Base-by-base conservation (phyloP, 2,888 invertebrate species). In the Archaeoteleia sp. region DNA sequence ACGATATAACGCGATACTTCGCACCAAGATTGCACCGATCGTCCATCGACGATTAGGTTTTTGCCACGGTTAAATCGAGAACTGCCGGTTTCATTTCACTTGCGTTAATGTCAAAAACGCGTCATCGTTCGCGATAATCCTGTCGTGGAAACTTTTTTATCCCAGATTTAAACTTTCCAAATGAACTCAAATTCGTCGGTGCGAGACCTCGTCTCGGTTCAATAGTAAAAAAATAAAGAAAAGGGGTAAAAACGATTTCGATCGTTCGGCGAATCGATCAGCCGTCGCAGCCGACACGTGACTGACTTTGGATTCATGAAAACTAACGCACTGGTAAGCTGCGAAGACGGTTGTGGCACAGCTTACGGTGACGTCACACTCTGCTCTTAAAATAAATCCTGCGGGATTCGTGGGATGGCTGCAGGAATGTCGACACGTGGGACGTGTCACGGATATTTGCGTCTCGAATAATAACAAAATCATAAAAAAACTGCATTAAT, bases 341-440 rank as follows among this genome's bases (percentile, higher is more conserved):
- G 55, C 14, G 60, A 34, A 53, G 49, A 51, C 10, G 55, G 29
- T 48, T 14, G 66, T 34, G 15, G 53, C 61, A 25, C 67, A 42
- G 61, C 71, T 53, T 66, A 63, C 73, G 70, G 40, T 80, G 80
- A 80, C 82, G 81, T 83, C 82, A 80, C 70, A 70, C 68, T 67
- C 58, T 37, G 75, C 67, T 82, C 81, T 75, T 54, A 82, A 84
- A 84, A 84, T 84, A 84, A 80, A 82, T 80, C 77, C 75, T 74
- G 75, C 74, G 78, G 74, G 76, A 80, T 76, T 77, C 74, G 75
- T 74, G 76, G 76, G 74, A 72, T 72, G 78, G 69, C 72, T 70
- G 72, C 69, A 74, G 74, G 81, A 80, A 80, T 80, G 76, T 74
- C 61, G 72, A 69, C 81, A 82, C 77, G 78, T 82, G 79, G 78